Evolutionary conservation across 2,797 vertebrate genomes (phyloP), one percentile per base, ranked within the genome.

Genomic region (Hydrolagus colliei): DNA sequence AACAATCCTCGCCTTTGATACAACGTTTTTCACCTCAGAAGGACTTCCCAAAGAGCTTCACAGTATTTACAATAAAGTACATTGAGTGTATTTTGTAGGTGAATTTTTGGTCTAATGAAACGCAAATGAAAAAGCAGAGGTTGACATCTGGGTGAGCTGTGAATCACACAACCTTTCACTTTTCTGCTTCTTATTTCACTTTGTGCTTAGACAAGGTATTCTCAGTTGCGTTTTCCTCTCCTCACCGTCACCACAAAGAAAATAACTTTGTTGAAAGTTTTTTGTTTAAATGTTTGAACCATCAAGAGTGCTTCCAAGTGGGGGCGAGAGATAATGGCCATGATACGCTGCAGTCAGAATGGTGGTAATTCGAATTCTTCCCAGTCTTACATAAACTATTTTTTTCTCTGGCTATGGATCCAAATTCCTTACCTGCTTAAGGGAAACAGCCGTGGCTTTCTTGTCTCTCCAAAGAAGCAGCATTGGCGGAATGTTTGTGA

Each of bases 1-100:
- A 65, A 86, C 18, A 62, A 72, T 32, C 61, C 62, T 73, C 27
- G n/a, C 16, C 72, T 89, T 88, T 86, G 90, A 52, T 52, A 52
- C 41, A 52, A 52, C 41, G 41, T 6, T 6, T 52, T 52, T 52
- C 41, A 52, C 41, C 41, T 52, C 41, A 52, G 41, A 52, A 52
- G 41, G 41, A 52, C 6, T 3, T 52, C 41, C 27, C 27, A 27
- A 27, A 27, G 27, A 27, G 27, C 27, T 27, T 52, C 41, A 52
- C 41, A 52, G 41, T 52, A 52, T 52, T 52, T 52, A 52, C 41
- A 3, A 52, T 52, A 52, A 52, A 52, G 41, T 52, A 6, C 41
- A 52, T 52, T 52, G 41, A 52, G 41, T 52, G 41, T 52, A 52
- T 6, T 52, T 52, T 52, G 6, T 52, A 52, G 41, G 41, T 52